Conservation (phyloP, 1,140 invertebrate genomes). For the Phenacoccus solenopsis region DNA sequence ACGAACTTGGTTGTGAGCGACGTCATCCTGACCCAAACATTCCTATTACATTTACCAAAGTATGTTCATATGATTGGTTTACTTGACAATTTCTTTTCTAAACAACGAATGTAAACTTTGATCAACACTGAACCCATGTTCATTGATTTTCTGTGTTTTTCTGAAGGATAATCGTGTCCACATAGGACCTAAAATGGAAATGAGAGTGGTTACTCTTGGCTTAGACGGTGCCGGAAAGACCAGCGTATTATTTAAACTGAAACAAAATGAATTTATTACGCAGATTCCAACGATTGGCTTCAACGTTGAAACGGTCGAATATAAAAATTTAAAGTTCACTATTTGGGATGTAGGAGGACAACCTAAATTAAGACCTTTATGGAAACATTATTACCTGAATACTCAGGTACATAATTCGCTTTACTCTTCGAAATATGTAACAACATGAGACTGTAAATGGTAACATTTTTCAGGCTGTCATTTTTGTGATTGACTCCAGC, state of each 20-base stretch:
- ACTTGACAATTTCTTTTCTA: neutral
- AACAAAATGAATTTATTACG: constrained; percentile 43
- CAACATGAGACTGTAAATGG: neutral
- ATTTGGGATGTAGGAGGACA: constrained; percentile 50
- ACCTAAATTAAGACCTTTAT: constrained; percentile 41
- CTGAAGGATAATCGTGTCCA: constrained; percentile 47
- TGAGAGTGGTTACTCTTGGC: constrained; percentile 45
- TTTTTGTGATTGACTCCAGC: constrained; percentile 43
- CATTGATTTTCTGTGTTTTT: neutral
- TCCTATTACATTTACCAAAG: constrained; percentile 50
- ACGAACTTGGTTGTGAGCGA: constrained; percentile 42
- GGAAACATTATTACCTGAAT: constrained; percentile 46
- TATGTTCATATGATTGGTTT: constrained; percentile 26
- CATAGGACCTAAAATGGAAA: constrained; percentile 50
- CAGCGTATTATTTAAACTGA: constrained; percentile 47
- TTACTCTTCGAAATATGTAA: neutral
- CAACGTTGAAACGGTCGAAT: constrained; percentile 47
- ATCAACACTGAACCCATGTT: too few relatives aligned
- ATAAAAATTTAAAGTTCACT: constrained; percentile 44
- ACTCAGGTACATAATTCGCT: constrained; percentile 33
- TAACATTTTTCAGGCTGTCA: constrained; percentile 36
- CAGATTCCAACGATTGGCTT: constrained; percentile 45
- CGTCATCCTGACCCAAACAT: constrained; percentile 44
- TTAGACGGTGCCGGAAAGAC: constrained; percentile 47
- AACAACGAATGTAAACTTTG: neutral